These are phyloP conservation scores for Anolis apletophallus DNA, from an alignment of 2,797 vertebrate species.

Conservation along the genomic window DNA sequence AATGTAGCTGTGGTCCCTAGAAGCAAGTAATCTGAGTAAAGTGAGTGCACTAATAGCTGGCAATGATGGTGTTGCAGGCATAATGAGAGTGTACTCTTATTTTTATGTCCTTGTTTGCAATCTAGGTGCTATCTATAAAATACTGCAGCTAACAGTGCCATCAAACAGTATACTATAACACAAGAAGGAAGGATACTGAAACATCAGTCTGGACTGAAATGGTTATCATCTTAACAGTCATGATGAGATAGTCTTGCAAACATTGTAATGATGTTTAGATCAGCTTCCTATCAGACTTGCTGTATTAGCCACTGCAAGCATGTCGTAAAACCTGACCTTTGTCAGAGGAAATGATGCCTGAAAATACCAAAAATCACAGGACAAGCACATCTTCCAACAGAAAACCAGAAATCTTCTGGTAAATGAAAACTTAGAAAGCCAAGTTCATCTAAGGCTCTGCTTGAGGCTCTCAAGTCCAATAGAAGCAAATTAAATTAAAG, in stretches of 20 bases:
- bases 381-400: not conserved
- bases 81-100: constrained; percentile 42
- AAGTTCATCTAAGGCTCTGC: not conserved
- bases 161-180: constrained; percentile 47
- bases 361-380: not conserved
- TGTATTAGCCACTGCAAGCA: not conserved
- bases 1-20: constrained; percentile 20
- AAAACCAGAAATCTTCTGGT: not conserved
- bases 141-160: constrained; percentile 15
- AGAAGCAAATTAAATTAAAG: not conserved
- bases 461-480: not conserved
- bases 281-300: not conserved
- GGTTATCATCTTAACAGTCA: not conserved
- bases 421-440: not conserved
- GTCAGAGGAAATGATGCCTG: not conserved
- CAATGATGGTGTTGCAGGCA: constrained; percentile 48
- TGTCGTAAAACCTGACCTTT: not conserved
- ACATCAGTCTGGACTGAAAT: constrained; percentile 16
- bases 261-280: not conserved
- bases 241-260: not conserved
- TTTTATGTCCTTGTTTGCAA: constrained; percentile 58
- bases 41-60: constrained; percentile 35
- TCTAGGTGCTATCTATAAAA: constrained; percentile 19
- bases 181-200: constrained; percentile 15
- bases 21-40: constrained; percentile 47